These are phyloP conservation scores for Galbula dea DNA, from an alignment of 2,113 vertebrate species.

Conservation along the genomic window DNA sequence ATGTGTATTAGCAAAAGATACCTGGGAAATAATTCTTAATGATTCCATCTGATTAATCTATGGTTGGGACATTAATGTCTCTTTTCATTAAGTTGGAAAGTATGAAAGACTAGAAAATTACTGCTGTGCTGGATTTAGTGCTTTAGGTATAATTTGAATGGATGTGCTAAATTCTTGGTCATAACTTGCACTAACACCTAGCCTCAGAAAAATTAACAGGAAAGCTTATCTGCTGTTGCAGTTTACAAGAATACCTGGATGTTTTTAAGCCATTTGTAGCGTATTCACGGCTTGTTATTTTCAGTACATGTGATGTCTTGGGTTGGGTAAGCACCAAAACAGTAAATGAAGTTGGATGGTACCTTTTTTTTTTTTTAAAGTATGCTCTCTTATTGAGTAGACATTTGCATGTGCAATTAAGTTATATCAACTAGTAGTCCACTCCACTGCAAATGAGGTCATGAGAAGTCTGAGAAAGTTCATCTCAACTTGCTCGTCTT, in stretches of 20 bases:
- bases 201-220: constrained; percentile 10
- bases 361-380: not conserved
- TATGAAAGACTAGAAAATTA: constrained; percentile 63
- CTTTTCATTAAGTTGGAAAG: constrained; percentile 65
- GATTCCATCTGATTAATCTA: constrained; percentile 54
- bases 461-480: not conserved
- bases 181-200: constrained; percentile 3
- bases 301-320: not conserved
- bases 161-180: constrained; percentile 17
- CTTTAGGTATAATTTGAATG: constrained; percentile 13
- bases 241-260: not conserved
- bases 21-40: constrained; percentile 41
- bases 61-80: constrained; percentile 50
- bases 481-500: not conserved
- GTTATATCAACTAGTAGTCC: not conserved
- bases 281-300: not conserved
- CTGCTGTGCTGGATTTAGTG: constrained; percentile 27
- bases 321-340: not conserved
- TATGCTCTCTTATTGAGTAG: not conserved
- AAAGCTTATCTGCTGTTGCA: not conserved
- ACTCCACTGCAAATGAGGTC: not conserved
- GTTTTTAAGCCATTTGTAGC: not conserved
- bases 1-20: constrained; percentile 28
- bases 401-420: not conserved
- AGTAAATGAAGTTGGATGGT: not conserved